These are phyloP conservation scores for Achlya flavicornis DNA, from an alignment of 2,888 invertebrate genomes.

Conservation along the genomic window DNA sequence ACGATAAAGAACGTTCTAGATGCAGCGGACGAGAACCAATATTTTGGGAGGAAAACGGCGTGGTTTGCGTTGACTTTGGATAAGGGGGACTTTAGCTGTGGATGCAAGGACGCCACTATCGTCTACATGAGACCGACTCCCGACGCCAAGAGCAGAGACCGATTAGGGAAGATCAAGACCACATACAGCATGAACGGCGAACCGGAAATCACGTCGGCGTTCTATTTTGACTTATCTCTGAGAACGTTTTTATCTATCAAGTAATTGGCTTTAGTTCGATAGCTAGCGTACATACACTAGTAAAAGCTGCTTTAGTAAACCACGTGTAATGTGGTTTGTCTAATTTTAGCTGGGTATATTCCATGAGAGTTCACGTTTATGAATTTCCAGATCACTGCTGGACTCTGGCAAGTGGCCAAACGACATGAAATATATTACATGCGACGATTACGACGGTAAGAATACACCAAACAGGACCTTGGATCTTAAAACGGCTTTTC, in stretches of 20 bases:
- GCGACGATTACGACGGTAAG: conserved; percentile 91
- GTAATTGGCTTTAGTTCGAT: conserved; percentile 79
- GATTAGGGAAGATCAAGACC: conserved; percentile 87
- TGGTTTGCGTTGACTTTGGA: conserved; percentile 94
- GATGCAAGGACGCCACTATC: conserved; percentile 90
- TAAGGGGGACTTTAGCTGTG: conserved; percentile 89
- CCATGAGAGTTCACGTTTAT: conserved; percentile 71
- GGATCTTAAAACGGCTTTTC: conserved; percentile 87
- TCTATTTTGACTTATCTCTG: conserved; percentile 93
- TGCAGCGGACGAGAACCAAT: conserved; percentile 88
- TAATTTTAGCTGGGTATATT: conserved; percentile 74
- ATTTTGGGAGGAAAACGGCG: conserved; percentile 92
- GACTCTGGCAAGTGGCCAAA: conserved; percentile 89
- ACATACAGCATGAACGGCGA: conserved; percentile 88
- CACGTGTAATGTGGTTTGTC: conserved; percentile 58
- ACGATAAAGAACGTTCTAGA: conserved; percentile 89
- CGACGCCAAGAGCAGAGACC: conserved; percentile 87
- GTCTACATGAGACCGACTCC: conserved; percentile 89
- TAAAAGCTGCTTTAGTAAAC: conserved; percentile 54
- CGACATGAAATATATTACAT: conserved; percentile 89
- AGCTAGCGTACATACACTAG: conserved; percentile 42
- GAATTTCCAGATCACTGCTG: conserved; percentile 86
- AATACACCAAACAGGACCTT: conserved; percentile 89
- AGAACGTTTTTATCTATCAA: conserved; percentile 89
- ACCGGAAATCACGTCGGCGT: conserved; percentile 91